Conservation (phyloP, 2,797 vertebrate species). For the Enteromius radiatus region DNA sequence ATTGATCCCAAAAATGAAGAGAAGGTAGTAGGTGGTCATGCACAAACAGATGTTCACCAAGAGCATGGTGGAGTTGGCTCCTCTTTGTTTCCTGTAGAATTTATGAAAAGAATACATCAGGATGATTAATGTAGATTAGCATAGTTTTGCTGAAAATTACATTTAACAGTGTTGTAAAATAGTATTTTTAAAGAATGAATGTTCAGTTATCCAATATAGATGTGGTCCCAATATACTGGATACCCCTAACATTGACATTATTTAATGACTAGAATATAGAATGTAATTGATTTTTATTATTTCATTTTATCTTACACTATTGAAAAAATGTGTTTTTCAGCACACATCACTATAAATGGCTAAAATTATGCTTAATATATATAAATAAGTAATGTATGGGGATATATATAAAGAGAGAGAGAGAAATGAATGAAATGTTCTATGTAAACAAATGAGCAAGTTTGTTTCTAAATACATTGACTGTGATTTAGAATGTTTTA, state of each 20-base stretch:
- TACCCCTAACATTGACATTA: not conserved
- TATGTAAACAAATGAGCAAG: not conserved
- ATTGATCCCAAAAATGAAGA: conserved; percentile 76
- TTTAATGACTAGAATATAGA: not conserved
- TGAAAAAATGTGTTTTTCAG: not conserved
- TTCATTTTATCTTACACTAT: not conserved
- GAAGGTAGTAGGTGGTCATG: conserved; percentile 78
- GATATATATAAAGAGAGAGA: too few relatives aligned
- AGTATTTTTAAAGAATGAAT: not conserved
- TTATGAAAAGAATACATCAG: conserved; percentile 6
- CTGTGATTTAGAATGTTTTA: not conserved
- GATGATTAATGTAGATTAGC: too few relatives aligned
- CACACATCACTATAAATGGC: not conserved
- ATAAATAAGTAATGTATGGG: too few relatives aligned
- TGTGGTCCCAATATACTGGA: not conserved
- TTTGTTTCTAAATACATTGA: not conserved
- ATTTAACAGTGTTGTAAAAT: not conserved
- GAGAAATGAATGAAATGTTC: too few relatives aligned
- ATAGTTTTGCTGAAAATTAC: not conserved
- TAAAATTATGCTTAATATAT: not conserved
- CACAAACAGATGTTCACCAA: conserved; percentile 75
- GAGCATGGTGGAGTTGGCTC: conserved; percentile 63
- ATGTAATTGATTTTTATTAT: not conserved
- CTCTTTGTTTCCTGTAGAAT: conserved; percentile 63
- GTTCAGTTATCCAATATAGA: not conserved